phyloP scores from a whole-genome alignment of 2,888 invertebrate genomes.

The Meteorus cinctellus region DNA sequence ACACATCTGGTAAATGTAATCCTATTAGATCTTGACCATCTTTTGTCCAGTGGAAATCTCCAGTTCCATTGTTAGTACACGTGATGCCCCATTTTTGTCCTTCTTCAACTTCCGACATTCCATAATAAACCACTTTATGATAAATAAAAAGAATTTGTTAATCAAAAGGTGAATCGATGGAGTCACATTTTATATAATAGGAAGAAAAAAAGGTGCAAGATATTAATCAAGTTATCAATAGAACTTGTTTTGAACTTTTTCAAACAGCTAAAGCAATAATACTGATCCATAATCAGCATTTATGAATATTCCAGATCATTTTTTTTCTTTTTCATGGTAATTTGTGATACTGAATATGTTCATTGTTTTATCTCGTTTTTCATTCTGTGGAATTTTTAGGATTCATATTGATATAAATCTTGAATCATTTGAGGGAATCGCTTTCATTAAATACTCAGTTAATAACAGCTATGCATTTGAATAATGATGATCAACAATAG shows the following conservation, averaged over 20 bases:
- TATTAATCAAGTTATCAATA: neutral
- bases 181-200: neutral
- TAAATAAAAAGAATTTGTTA: slow-evolving; percentile 4
- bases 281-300: neutral
- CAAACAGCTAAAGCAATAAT: too few species aligned
- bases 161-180: neutral
- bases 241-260: too few species aligned
- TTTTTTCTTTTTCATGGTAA: too few species aligned
- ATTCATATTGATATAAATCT: too few species aligned
- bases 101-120: slow-evolving; percentile 56
- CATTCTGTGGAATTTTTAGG: too few species aligned
- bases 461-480: neutral
- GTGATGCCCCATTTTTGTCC: slow-evolving; percentile 66
- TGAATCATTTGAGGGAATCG: too few species aligned
- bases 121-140: slow-evolving; percentile 61
- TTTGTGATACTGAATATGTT: too few species aligned
- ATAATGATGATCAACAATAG: neutral
- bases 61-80: slow-evolving; percentile 59
- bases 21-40: slow-evolving; percentile 64
- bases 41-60: slow-evolving; percentile 66
- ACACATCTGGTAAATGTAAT: slow-evolving; percentile 60
- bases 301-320: neutral
- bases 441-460: too few species aligned
- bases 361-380: too few species aligned
- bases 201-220: neutral